Percentiles rank a stretch among this genome's conserved stretches.
These are phyloP conservation scores for Drosophila virilis DNA, from an alignment of 1,140 invertebrate species.

Conservation along the genomic window DNA sequence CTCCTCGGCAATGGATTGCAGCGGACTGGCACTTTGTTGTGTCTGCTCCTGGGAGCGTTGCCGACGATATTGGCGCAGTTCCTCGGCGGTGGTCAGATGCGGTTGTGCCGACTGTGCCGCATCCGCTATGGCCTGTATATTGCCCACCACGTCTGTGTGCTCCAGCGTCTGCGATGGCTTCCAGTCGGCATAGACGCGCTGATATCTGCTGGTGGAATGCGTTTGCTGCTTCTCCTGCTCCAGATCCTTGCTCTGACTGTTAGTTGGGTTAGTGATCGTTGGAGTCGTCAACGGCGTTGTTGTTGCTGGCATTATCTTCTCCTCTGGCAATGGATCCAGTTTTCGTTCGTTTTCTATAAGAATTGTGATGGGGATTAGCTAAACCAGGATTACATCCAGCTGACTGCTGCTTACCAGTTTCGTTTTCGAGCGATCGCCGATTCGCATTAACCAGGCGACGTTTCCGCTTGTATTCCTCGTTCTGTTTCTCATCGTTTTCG, in stretches of 20 bases:
- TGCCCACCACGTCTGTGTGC: slow-evolving; percentile 92
- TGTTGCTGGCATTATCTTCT: slow-evolving; percentile 76
- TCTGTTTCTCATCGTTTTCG: slow-evolving; percentile 91
- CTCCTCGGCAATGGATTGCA: slow-evolving; percentile 86
- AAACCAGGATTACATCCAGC: not conserved
- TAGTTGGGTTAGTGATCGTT: slow-evolving; percentile 69
- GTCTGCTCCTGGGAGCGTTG: slow-evolving; percentile 76
- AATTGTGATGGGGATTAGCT: not conserved
- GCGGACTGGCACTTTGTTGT: slow-evolving; percentile 65
- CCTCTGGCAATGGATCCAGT: slow-evolving; percentile 90
- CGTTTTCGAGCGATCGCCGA: slow-evolving; percentile 91
- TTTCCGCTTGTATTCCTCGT: slow-evolving; percentile 87
- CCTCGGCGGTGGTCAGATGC: slow-evolving; percentile 87
- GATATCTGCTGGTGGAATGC: slow-evolving; percentile 83
- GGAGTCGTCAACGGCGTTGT: slow-evolving; percentile 57
- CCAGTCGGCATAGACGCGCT: slow-evolving; percentile 91
- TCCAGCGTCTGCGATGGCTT: slow-evolving; percentile 90
- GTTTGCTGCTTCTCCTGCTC: slow-evolving; percentile 4
- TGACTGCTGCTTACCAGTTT: slow-evolving; percentile 87
- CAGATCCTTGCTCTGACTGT: slow-evolving; percentile 23
- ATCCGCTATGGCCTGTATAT: slow-evolving; percentile 93
- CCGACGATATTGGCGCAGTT: slow-evolving; percentile 82
- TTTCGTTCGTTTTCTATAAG: slow-evolving; percentile 89
- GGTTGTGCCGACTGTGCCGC: slow-evolving; percentile 39
- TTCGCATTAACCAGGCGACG: slow-evolving; percentile 88